These are phyloP conservation scores for Hippoglossus hippoglossus DNA, from an alignment of 2,797 vertebrate genomes.

Conservation along the genomic window DNA sequence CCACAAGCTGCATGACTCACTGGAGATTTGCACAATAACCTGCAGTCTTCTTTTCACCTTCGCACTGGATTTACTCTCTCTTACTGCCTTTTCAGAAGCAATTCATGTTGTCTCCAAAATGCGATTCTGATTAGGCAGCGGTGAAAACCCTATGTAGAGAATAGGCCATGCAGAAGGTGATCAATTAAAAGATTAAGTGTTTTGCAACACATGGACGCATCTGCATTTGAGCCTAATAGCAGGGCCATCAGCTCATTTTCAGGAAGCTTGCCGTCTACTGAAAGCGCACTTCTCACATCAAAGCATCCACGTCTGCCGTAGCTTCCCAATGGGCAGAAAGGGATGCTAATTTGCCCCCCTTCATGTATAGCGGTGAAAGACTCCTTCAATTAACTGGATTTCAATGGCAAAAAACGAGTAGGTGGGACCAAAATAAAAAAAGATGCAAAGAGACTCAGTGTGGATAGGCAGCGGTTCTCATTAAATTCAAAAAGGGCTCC, in stretches of 20 bases:
- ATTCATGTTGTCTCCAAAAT: conserved; percentile 81
- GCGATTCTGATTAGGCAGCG: conserved; percentile 76
- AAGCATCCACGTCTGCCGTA: conserved; percentile 87
- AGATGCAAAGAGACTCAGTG: conserved; percentile 90
- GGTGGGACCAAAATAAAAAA: conserved; percentile 73
- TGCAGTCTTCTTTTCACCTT: conserved; percentile 29
- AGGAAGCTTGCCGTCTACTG: conserved; percentile 89
- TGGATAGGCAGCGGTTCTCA: conserved; percentile 92
- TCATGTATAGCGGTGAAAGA: conserved; percentile 96
- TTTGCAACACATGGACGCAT: conserved; percentile 93
- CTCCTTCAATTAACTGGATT: conserved; percentile 99
- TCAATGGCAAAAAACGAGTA: conserved; percentile 89
- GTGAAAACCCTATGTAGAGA: conserved; percentile 60
- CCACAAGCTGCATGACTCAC: conserved; percentile 16
- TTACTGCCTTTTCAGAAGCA: conserved; percentile 75
- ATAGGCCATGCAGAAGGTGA: conserved; percentile 90
- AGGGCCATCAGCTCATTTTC: conserved; percentile 99
- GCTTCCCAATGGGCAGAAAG: conserved; percentile 92
- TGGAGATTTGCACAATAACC: conserved; percentile 52
- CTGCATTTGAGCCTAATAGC: conserved; percentile 94
- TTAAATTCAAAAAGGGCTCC: conserved; percentile 93
- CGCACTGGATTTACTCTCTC: conserved; percentile 44
- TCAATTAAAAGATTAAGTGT: conserved; percentile 99
- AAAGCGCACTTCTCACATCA: conserved; percentile 93
- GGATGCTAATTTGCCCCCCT: conserved; percentile 97